A percentile compares a stretch with the other conserved stretches of the same genome.
Evolutionary conservation across 2,888 invertebrate genomes (phyloP).

Genomic region (Dryobota labecula): DNA sequence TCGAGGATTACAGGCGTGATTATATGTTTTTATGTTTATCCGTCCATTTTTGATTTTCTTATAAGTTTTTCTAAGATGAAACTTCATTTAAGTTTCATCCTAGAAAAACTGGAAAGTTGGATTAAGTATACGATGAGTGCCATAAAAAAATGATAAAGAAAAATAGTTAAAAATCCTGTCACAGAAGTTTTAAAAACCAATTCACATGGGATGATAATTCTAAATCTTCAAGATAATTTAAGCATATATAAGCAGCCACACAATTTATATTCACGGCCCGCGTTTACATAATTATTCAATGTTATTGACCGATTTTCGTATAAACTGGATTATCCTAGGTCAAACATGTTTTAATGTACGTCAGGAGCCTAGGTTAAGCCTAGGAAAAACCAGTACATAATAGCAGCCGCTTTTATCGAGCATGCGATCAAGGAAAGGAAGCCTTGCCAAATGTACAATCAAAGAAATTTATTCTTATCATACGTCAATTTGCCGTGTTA

Average conservation of each 20-base stretch:
- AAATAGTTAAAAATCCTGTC: not conserved
- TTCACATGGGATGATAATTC: not conserved
- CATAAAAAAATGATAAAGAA: not conserved
- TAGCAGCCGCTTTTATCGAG: no score
- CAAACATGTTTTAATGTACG: conserved; percentile 2
- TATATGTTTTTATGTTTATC: no score
- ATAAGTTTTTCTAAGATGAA: not conserved
- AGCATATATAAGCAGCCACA: no score
- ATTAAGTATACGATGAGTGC: not conserved
- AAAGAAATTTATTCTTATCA: no score
- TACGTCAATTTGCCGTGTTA: no score
- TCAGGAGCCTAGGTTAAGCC: not conserved
- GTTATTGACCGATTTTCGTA: not conserved
- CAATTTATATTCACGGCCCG: not conserved
- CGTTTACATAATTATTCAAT: not conserved
- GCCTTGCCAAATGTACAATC: no score
- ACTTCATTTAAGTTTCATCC: no score
- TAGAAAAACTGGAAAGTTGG: no score
- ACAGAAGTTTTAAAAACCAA: not conserved
- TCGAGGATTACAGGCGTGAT: no score
- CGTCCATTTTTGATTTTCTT: not conserved
- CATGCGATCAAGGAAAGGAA: no score
- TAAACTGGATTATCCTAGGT: not conserved
- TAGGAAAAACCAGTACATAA: not conserved
- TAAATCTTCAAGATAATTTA: no score